Conservation (phyloP, 2,797 vertebrate genomes). For the Serranus cabrilla region DNA sequence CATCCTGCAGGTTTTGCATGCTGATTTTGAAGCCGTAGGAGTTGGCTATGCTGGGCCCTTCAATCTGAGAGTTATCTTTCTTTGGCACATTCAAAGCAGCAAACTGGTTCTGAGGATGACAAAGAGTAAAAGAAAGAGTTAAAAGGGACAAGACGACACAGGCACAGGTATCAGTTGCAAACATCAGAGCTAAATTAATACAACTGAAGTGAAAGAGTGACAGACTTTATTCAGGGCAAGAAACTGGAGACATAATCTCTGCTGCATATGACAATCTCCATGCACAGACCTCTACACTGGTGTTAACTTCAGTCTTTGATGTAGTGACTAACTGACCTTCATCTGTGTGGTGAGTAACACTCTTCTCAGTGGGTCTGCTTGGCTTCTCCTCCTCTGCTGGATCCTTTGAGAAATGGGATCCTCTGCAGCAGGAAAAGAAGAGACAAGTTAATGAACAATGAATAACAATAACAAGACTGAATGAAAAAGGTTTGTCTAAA, state of each 20-base stretch:
- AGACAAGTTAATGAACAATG: background rate
- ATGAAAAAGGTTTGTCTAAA: background rate
- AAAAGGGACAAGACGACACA: slow-evolving; percentile 18
- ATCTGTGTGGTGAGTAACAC: slow-evolving; percentile 92
- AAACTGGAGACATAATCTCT: background rate
- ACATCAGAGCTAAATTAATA: background rate
- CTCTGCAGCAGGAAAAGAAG: slow-evolving; percentile 61
- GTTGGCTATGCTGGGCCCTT: slow-evolving; percentile 96
- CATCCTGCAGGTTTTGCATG: slow-evolving; percentile 96
- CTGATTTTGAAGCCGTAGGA: slow-evolving; percentile 98
- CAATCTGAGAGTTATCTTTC: slow-evolving; percentile 94
- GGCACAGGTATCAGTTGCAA: background rate
- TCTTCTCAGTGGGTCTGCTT: slow-evolving; percentile 88
- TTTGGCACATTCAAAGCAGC: slow-evolving; percentile 89
- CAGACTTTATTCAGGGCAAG: background rate
- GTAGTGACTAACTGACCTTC: slow-evolving; percentile 86
- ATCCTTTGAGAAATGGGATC: slow-evolving; percentile 86
- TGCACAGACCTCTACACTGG: background rate
- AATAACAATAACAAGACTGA: background rate
- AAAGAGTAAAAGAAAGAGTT: slow-evolving; percentile 18
- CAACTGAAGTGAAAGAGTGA: background rate
- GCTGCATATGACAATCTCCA: background rate
- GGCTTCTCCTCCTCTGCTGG: slow-evolving; percentile 86
- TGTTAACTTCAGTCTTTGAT: slow-evolving; percentile 5
- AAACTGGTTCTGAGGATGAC: slow-evolving; percentile 91